Evolutionary conservation across 2,888 invertebrate species (phyloP), one percentile per base, ranked within the genome.

Genomic region (Harmothoe impar): DNA sequence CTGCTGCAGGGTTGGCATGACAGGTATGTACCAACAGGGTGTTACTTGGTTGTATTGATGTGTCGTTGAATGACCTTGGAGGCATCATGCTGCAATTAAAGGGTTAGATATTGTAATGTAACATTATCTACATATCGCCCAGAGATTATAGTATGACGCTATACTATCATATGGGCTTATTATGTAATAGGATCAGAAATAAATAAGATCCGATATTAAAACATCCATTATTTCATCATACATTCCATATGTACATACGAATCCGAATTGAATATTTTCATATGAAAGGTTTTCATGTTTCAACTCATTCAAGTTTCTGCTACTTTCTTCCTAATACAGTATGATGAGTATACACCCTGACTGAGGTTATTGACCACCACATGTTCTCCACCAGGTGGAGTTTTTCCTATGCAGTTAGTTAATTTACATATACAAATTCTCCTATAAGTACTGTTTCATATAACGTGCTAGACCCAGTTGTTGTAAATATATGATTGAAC

Each of bases 331-430:
- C n/a, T 15, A 72, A 7, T n/a, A 72, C 72, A 72, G 15, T 72
- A 29, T 29, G 29, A 7, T 7, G 62, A n/a, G 23, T 5, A 5
- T 62, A 62, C 3, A 62, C 1, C 1, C 3, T 62, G 15, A 62
- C 20, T 62, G 62, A n/a, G 23, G 20, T 62, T 12, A 62, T 62
- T 3, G 62, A n/a, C n/a, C n/a, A n/a, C n/a, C n/a, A n/a, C n/a
- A 62, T 62, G 23, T 3, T 62, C 20, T 62, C 20, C 20, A 62
- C 10, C 3, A 7, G 23, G 15, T 62, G 20, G 62, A 15, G n/a
- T 15, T 62, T 62, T 72, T 25, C 29, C 72, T 72, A 72, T 72
- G 72, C 72, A 72, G 29, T 72, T 72, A 72, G 25, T 72, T 72
- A n/a, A 72, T 72, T 72, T 7, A 72, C 25, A 29, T 72, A 1